Evolutionary conservation across 2,113 vertebrate genomes (phyloP).

Genomic region (Colistium nudipinnis): DNA sequence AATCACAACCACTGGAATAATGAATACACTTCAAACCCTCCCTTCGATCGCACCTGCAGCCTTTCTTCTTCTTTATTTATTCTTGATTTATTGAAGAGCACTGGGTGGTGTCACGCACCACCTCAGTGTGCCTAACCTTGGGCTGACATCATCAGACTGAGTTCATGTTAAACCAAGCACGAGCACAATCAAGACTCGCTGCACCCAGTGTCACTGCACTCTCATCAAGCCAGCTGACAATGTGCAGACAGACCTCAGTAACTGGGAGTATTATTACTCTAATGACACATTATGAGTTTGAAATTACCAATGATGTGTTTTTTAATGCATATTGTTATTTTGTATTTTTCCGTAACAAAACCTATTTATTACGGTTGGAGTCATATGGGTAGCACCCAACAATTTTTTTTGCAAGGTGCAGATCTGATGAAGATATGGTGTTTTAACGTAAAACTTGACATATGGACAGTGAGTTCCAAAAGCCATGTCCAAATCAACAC

Average conservation of each 20-base stretch:
- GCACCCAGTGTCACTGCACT: constrained; percentile 7
- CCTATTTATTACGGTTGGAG: too few species aligned
- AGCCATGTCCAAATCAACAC: neutral
- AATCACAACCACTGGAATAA: constrained; percentile 8
- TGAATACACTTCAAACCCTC: neutral
- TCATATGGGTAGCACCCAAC: too few species aligned
- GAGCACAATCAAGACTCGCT: constrained; percentile 13
- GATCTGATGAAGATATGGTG: neutral
- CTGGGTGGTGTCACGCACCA: constrained; percentile 28
- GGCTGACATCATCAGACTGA: constrained; percentile 20
- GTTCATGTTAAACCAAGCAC: constrained; percentile 11
- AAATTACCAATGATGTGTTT: neutral
- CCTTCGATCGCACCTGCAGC: neutral
- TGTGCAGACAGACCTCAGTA: constrained; percentile 1
- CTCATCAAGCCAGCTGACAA: constrained; percentile 9
- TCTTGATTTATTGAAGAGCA: constrained; percentile 39
- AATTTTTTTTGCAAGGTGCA: neutral
- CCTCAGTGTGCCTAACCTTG: constrained; percentile 23
- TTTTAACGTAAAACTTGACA: too few species aligned
- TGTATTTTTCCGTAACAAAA: neutral
- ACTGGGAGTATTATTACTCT: neutral
- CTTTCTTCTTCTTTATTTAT: neutral
- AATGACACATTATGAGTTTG: neutral
- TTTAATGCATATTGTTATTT: neutral
- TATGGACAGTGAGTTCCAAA: neutral